Evolutionary conservation across 2,797 vertebrate species (phyloP), one percentile per base, ranked within the genome.

Genomic region (Leptodactylus fallax): DNA sequence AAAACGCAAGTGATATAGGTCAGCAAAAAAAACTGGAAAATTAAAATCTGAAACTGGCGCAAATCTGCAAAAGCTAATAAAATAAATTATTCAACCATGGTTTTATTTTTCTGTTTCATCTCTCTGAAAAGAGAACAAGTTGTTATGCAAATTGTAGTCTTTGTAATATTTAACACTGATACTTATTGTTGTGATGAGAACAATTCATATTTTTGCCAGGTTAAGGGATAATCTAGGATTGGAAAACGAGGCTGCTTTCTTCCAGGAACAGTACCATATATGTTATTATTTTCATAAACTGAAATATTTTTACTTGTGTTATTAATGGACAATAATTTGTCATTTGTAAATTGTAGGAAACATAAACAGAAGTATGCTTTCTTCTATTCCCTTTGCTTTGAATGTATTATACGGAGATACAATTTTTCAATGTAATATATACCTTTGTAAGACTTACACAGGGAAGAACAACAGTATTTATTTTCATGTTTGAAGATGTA

Each of bases 21-120:
- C 12, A 87, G 12, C 12, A 87, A 58, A 7, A 87, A 27, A 45
- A 87, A 1, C 5, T 47, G 1, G 7, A 79, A 78, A 51, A 87
- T 7, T 13, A 87, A 58, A 14, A 56, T 11, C 56, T 83, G 80
- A 0, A 69, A n/a, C 21, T 78, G 71, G 5, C 56, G 17, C 5
- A 87, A 76, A 65, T 87, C 72, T 5, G 21, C 60, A 49, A 87
- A 87, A 7, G 85, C 85, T 53, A 81, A 11, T 10, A 87, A 80
- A 27, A 87, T 53, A 53, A 87, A 87, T 11, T 81, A 27, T 17
- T 87, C 25, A 7, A 81, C 55, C 7, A 3, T 5, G 2, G 79
- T 81, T n/a, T 60, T 25, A 69, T 87, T 87, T 16, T 2, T 27
- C 7, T 63, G 36, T 11, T 12, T 10, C 67, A 87, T 87, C 71